Conservation (phyloP, 2,888 invertebrate species). For the Clivina fossor region DNA sequence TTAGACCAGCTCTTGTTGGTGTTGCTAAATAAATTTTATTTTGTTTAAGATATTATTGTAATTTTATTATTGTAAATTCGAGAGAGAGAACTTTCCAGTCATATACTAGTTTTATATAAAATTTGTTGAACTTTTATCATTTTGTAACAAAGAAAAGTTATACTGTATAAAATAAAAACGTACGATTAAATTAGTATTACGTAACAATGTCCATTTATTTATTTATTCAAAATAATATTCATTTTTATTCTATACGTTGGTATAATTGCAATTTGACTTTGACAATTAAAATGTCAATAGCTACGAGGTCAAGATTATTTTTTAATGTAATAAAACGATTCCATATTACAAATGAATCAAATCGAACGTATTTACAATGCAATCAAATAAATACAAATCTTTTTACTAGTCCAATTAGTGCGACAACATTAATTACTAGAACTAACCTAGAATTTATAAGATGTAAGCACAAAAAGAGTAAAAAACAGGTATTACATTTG, state of each 20-base stretch:
- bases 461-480: conserved; percentile 26
- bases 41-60: no score
- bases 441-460: conserved; percentile 22
- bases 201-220: no score
- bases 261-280: no score
- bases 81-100: no score
- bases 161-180: no score
- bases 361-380: conserved; percentile 12
- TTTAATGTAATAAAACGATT: conserved; percentile 18
- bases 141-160: conserved; percentile 28
- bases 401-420: background rate
- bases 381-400: background rate
- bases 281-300: conserved; percentile 18
- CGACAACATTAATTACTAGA: no score
- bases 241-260: no score
- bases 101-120: background rate
- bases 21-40: conserved; percentile 71
- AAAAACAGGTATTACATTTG: conserved; percentile 21
- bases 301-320: conserved; percentile 10
- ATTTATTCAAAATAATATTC: no score
- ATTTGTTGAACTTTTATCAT: conserved; percentile 22
- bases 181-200: no score
- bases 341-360: conserved; percentile 1
- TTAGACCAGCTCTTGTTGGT: conserved; percentile 95
- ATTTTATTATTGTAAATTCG: no score